phyloP scores from a whole-genome alignment of 2,888 invertebrate genomes.

The Muschampia plurimacula region DNA sequence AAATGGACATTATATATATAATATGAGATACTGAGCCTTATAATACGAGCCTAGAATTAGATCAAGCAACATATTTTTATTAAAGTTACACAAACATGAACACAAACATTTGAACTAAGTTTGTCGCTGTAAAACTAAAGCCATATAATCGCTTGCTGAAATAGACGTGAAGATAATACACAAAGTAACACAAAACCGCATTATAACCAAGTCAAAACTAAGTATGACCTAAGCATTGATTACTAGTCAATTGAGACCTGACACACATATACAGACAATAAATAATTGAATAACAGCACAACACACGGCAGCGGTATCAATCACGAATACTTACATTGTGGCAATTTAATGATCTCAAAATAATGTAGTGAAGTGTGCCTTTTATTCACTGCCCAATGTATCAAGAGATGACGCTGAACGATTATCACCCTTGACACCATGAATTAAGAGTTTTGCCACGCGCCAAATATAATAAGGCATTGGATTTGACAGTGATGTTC shows the following conservation, averaged over 20 bases:
- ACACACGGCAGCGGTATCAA: slow-evolving; percentile 55
- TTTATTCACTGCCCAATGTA: slow-evolving; percentile 56
- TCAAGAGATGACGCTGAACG: slow-evolving; percentile 45
- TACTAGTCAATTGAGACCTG: neutral
- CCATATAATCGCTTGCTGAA: no score
- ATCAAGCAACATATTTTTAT: no score
- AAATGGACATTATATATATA: no score
- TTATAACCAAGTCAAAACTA: no score
- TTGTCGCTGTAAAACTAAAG: no score
- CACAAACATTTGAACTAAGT: no score
- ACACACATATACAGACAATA: slow-evolving; percentile 5
- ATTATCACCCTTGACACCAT: slow-evolving; percentile 52
- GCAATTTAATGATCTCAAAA: slow-evolving; percentile 77
- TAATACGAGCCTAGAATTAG: no score
- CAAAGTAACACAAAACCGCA: no score
- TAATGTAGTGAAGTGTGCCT: slow-evolving; percentile 77
- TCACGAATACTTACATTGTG: slow-evolving; percentile 63
- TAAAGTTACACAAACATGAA: no score
- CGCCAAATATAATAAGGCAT: slow-evolving; percentile 39
- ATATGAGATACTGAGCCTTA: no score
- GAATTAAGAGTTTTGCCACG: slow-evolving; percentile 53
- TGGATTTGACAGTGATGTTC: slow-evolving; percentile 27
- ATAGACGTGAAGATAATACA: no score
- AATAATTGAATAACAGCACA: slow-evolving; percentile 28
- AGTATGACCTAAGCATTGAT: neutral